Evolutionary conservation across 2,888 invertebrate genomes (phyloP), one percentile per base, ranked within the genome.

Genomic region (Phlogophora meticulosa): DNA sequence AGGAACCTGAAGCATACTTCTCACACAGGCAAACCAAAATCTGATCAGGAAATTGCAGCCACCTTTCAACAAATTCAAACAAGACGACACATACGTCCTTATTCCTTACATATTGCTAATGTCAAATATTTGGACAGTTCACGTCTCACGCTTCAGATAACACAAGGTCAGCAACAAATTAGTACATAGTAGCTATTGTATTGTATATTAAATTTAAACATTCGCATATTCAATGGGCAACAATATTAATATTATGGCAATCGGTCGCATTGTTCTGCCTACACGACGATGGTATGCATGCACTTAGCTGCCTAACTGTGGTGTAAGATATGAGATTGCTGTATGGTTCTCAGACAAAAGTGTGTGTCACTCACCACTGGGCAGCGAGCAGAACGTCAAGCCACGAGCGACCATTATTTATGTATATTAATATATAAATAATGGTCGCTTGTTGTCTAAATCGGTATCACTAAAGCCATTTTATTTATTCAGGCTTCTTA

Each of bases 181-280:
- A 76, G 69, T 81, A 76, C 68, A 72, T 60, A 72, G 66, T 63
- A 63, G 56, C 63, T 56, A 64, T 64, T 71, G 73, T 70, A 61
- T 58, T 65, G 60, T 72, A 59, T 57, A 68, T 76, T 71, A 81
- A 73, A 59, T 65, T 69, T 63, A 52, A 61, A 71, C 49, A 43
- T 84, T 85, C 89, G 89, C 90, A 93, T 93, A 93, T 91, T 88
- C 90, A 91, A 90, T 89, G 68, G 82, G 78, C 84, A 86, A 84
- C 78, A 82, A 84, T 88, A 88, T 88, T 85, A 85, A 88, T 84
- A 77, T 78, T 76, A 76, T 78, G 80, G 80, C 63, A 53, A 53
- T 77, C 83, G 70, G 70, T 58, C 63, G 66, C 75, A 91, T 92
- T 93, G 92, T 93, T 90, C 89, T 80, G 70, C 93, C 93, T 87